Percentiles rank a stretch among this genome's conserved stretches.
These are phyloP conservation scores for Sebastiscus albofasciatus DNA, from an alignment of 2,797 vertebrate species.

Conservation along the genomic window DNA sequence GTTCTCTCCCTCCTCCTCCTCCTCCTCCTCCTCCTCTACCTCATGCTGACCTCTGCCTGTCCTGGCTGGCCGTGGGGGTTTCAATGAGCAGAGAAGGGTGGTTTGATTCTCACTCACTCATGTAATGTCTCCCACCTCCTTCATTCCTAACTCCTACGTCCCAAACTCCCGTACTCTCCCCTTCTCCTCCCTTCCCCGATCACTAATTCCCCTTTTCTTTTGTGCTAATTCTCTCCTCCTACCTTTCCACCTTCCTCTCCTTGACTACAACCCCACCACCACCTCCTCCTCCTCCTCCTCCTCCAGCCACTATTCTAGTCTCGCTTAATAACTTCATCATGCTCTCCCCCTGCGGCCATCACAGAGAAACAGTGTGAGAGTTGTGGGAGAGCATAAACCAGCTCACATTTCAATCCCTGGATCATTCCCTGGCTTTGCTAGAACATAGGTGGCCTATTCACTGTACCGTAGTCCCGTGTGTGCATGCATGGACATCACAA, in stretches of 20 bases:
- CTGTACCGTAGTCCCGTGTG: constrained; percentile 29
- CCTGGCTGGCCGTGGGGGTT: constrained; percentile 57
- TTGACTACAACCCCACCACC: constrained; percentile 16
- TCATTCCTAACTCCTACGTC: constrained; percentile 35
- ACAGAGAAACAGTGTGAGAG: constrained; percentile 51
- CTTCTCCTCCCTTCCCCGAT: constrained; percentile 7
- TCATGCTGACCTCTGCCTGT: constrained; percentile 77
- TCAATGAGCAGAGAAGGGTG: constrained; percentile 46
- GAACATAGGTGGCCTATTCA: constrained; percentile 66
- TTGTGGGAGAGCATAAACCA: constrained; percentile 44
- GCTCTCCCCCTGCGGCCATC: constrained; percentile 55
- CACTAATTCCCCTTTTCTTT: constrained; percentile 21
- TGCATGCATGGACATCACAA: constrained; percentile 35
- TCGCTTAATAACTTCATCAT: constrained; percentile 85
- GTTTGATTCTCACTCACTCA: constrained; percentile 57
- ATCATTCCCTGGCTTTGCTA: constrained; percentile 66
- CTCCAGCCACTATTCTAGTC: constrained; percentile 50
- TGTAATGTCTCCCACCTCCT: constrained; percentile 46
- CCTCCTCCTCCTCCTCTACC: constrained; percentile 60
- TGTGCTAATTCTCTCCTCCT: constrained; percentile 37
- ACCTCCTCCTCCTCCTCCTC: neutral
- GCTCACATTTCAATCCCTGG: constrained; percentile 82
- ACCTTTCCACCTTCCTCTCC: constrained; percentile 33
- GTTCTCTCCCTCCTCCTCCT: constrained; percentile 12
- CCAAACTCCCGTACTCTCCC: neutral